Evolutionary conservation across 2,113 vertebrate species (phyloP).

Genomic region (Prionailurus viverrinus): DNA sequence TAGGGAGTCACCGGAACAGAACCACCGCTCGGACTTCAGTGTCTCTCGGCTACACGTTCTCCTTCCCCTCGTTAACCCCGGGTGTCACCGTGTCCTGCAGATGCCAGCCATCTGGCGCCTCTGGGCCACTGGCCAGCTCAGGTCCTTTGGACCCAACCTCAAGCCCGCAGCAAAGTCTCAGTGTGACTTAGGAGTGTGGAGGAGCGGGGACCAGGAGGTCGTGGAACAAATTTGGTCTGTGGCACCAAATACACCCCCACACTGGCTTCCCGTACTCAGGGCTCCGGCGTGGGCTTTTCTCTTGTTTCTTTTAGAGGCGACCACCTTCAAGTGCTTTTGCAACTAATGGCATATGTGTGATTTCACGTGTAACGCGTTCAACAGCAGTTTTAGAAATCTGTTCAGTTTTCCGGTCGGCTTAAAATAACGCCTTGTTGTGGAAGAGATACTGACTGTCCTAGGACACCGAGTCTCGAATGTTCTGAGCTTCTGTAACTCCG

Average conservation of each 20-base stretch:
- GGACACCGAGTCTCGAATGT: neutral
- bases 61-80: neutral
- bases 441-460: neutral
- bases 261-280: neutral
- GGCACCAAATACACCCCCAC: neutral
- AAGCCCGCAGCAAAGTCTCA: neutral
- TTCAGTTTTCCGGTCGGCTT: neutral
- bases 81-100: neutral
- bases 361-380: neutral
- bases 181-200: neutral
- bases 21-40: neutral
- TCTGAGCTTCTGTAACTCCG: neutral
- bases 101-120: neutral
- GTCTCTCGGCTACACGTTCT: neutral
- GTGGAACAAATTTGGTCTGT: neutral
- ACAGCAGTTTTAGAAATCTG: constrained; percentile 5
- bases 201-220: too few species aligned
- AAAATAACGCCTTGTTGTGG: neutral
- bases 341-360: neutral
- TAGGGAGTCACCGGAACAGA: neutral
- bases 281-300: neutral
- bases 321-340: neutral
- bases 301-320: neutral
- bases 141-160: neutral
- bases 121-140: neutral